phyloP scores from a whole-genome alignment of 2,797 vertebrate species.

The Urosaurus nigricauda region DNA sequence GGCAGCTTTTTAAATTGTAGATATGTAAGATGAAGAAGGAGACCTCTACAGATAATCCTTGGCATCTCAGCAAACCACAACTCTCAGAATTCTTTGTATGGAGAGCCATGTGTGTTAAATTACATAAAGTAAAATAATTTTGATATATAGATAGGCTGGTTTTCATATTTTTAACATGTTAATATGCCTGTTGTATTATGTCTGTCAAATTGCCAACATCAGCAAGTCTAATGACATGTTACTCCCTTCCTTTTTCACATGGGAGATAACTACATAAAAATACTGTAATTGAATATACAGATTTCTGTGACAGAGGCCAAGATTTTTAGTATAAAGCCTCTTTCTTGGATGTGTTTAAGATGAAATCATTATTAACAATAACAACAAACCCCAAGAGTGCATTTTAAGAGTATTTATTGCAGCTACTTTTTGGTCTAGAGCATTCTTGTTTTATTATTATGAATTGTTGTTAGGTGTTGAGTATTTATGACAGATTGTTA shows the following conservation, averaged over 20 bases:
- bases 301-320: neutral
- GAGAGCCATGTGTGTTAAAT: neutral
- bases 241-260: neutral
- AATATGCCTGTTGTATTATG: neutral
- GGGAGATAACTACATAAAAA: no score
- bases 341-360: neutral
- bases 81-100: neutral
- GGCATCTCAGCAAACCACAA: neutral
- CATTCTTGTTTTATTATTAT: neutral
- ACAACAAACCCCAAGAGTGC: neutral
- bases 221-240: neutral
- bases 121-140: neutral
- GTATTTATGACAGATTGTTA: neutral
- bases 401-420: conserved; percentile 1
- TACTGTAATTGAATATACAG: neutral
- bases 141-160: neutral
- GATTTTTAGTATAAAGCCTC: neutral
- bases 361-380: neutral
- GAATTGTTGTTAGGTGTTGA: neutral
- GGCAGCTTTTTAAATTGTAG: neutral
- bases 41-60: neutral
- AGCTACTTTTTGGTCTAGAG: neutral
- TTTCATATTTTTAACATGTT: neutral
- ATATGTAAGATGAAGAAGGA: neutral
- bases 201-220: neutral